A percentile compares a stretch with the other conserved stretches of the same genome.
Conservation (phyloP, 2,113 vertebrate species). For the Ailurus styani region DNA sequence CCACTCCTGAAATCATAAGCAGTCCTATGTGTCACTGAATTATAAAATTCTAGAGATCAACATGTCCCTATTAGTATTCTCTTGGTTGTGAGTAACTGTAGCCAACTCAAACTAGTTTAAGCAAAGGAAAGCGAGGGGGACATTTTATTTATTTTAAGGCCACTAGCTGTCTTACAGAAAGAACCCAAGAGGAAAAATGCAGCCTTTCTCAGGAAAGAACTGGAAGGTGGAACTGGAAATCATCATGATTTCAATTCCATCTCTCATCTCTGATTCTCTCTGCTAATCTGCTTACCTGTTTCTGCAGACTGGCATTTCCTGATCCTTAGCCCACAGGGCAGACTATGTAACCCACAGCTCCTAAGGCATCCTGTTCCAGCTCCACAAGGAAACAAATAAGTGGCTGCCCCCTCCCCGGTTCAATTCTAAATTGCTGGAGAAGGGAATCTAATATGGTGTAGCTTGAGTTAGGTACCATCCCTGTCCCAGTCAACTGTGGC, state of each 20-base stretch:
- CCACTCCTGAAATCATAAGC: neutral
- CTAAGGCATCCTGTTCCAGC: neutral
- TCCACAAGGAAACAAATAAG: neutral
- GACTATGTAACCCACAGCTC: neutral
- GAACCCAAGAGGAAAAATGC: neutral
- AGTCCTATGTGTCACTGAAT: neutral
- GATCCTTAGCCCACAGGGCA: neutral
- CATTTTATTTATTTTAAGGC: neutral
- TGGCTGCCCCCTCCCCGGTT: neutral
- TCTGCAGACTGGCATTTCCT: neutral
- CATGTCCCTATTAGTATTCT: neutral
- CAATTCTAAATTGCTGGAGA: neutral
- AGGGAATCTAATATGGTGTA: neutral
- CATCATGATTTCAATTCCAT: neutral
- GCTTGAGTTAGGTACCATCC: neutral
- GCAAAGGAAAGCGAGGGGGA: neutral
- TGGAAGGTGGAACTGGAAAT: neutral
- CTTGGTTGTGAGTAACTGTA: neutral
- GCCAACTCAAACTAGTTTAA: neutral
- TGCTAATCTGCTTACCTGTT: neutral
- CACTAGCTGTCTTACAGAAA: neutral
- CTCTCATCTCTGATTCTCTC: neutral
- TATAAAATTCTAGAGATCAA: neutral
- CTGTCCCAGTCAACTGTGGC: neutral
- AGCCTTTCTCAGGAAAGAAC: conserved; percentile 12